Conservation (phyloP, 2,797 vertebrate genomes). For the Macropus fuliginosus region DNA sequence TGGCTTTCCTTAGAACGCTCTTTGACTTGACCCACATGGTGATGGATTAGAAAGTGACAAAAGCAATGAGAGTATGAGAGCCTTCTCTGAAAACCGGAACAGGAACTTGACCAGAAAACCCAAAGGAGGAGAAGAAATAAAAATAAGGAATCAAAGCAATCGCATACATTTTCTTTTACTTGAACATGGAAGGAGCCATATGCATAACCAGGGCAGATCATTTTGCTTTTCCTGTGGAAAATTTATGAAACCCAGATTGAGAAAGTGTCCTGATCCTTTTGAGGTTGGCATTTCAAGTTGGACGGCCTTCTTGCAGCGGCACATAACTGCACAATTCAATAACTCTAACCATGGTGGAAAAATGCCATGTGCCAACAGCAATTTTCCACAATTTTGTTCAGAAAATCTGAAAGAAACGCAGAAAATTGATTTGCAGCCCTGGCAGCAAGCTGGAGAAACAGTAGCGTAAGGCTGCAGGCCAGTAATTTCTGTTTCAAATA, state of each 20-base stretch:
- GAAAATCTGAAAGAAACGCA: constrained; percentile 87
- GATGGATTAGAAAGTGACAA: neutral
- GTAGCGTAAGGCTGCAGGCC: constrained; percentile 87
- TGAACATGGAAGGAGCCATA: constrained; percentile 1
- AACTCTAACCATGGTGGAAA: constrained; percentile 88
- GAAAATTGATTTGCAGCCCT: constrained; percentile 87
- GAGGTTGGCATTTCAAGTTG: constrained; percentile 85
- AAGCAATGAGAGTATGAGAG: neutral
- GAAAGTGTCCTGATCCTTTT: constrained; percentile 81
- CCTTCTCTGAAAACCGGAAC: neutral
- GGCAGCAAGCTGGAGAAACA: constrained; percentile 84
- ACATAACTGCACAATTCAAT: constrained; percentile 84
- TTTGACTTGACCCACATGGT: neutral
- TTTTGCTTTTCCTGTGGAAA: constrained; percentile 84
- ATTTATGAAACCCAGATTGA: constrained; percentile 82
- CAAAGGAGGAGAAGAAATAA: constrained; percentile 27
- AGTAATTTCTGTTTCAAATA: constrained; percentile 89
- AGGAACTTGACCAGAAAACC: neutral
- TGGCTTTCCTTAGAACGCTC: neutral
- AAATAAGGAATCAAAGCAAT: constrained; percentile 31
- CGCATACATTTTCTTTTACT: neutral
- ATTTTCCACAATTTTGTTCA: constrained; percentile 88
- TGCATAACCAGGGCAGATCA: constrained; percentile 74
- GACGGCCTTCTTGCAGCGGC: constrained; percentile 81
- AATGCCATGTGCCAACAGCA: constrained; percentile 87